Conservation (phyloP, 2,888 invertebrate species). For the Lydus trimaculatus region DNA sequence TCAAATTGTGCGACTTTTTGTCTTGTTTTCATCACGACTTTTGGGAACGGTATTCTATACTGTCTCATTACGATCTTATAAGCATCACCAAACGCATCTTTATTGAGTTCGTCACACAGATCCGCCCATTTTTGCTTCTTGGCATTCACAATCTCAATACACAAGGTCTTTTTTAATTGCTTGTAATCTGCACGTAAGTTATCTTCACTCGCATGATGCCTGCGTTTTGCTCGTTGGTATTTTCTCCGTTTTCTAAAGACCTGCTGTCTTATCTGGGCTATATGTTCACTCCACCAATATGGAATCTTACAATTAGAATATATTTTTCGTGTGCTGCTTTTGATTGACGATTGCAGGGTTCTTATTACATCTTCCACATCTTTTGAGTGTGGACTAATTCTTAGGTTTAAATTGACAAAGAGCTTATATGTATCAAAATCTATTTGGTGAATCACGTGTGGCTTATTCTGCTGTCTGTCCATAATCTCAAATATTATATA, state of each 20-base stretch:
- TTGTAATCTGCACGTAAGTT: neutral
- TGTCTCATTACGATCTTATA: neutral
- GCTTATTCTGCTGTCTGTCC: no score
- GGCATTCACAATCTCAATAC: neutral
- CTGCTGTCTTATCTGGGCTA: neutral
- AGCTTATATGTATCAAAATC: no score
- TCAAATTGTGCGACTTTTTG: no score
- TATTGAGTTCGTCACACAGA: neutral
- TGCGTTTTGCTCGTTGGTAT: neutral
- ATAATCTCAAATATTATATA: no score
- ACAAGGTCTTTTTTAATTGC: neutral
- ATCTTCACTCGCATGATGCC: neutral
- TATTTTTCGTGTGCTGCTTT: no score
- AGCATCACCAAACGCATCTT: neutral
- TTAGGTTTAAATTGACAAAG: no score
- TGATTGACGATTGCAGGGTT: no score
- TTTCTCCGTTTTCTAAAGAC: neutral
- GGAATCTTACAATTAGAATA: neutral
- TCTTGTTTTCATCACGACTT: neutral
- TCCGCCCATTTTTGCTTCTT: neutral
- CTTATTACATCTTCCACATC: no score
- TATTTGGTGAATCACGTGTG: no score
- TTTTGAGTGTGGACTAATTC: no score
- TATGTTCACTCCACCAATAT: constrained; percentile 11
- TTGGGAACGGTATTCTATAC: no score